Conservation (phyloP, 2,797 vertebrate genomes). For the Chaunax sp. region DNA sequence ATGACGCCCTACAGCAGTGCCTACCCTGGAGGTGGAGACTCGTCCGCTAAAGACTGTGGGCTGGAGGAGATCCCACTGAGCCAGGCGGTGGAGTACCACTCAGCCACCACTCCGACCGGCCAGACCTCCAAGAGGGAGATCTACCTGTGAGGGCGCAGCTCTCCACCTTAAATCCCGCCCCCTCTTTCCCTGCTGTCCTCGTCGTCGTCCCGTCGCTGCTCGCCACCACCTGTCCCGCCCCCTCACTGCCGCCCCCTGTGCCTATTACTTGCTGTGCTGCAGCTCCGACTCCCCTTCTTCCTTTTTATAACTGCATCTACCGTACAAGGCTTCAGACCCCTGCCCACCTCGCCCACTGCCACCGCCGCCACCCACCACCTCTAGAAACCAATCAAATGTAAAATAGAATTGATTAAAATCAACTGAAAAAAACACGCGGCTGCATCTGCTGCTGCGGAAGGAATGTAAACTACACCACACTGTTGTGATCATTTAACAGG, state of each 20-base stretch:
- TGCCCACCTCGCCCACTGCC: conserved; percentile 39
- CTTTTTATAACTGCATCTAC: conserved; percentile 86
- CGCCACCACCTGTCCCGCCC: conserved; percentile 33
- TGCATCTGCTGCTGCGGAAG: conserved; percentile 57
- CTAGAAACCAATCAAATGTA: conserved; percentile 73
- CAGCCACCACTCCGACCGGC: conserved; percentile 90
- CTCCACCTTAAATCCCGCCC: conserved; percentile 36
- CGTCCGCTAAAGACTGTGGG: conserved; percentile 93
- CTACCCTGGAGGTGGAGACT: conserved; percentile 93
- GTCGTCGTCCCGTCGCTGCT: conserved; percentile 38
- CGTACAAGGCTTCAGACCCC: conserved; percentile 74
- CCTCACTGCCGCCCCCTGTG: conserved; percentile 84
- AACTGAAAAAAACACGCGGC: conserved; percentile 53
- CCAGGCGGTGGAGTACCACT: conserved; percentile 94
- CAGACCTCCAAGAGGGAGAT: conserved; percentile 98
- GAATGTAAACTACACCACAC: conserved; percentile 83
- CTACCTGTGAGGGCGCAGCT: conserved; percentile 91
- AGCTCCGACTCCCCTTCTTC: conserved; percentile 46
- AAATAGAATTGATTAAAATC: conserved; percentile 60
- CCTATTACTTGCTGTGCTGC: conserved; percentile 86
- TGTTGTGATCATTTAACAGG: conserved; percentile 80
- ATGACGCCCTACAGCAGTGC: conserved; percentile 97
- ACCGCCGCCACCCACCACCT: conserved; percentile 12
- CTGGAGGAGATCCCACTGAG: conserved; percentile 97
- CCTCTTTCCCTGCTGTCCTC: not conserved